Base-by-base conservation (phyloP, 2,888 invertebrate species). In the Cryptocephalus primarius region DNA sequence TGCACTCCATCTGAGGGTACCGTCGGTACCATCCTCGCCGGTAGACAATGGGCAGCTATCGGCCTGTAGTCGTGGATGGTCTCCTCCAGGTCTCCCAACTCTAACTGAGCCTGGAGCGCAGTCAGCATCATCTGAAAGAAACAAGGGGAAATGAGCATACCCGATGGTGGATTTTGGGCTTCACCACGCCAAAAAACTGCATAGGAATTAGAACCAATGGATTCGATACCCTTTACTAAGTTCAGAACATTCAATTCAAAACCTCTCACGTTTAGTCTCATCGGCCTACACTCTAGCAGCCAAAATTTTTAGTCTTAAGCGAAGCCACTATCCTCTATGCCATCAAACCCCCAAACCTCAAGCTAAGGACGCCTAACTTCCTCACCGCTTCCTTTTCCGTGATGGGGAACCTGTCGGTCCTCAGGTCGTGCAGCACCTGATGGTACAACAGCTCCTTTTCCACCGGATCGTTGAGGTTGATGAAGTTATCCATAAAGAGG, bases 361-460 rank as follows among this genome's bases (percentile, higher is more conserved):
- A n/a, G n/a, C n/a, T n/a, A n/a, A n/a, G n/a, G n/a, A n/a, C n/a
- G n/a, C n/a, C n/a, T n/a, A n/a, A n/a, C n/a, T n/a, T n/a, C 79
- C 85, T 82, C 67, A 90, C 91, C 49, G 94, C 94, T 75, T 95
- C 94, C 68, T 91, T 89, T 61, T 91, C 90, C 43, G 91, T 88
- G 43, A 95, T 85, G 1, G 94, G 95, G 66, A 92, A 88, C 31
- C 91, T 77, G 73, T 94, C 93, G 55, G 89, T 88, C 46, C 93
- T 79, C 48, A 95, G 79, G 56, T 90, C 86, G 65, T 93, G 90
- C 50, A 95, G 72, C 43, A 93, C 86, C 72, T 95, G 95, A 73
- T 94, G 92, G 69, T 93, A 94, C 33, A 95, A 72, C 38, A 95
- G 72, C 69, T 95, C 93, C 72, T 93, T 92, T 68, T 95, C 95